Evolutionary conservation across 2,797 vertebrate genomes (phyloP), one percentile per base, ranked within the genome.

Genomic region (Pseudocheirus occidentalis): DNA sequence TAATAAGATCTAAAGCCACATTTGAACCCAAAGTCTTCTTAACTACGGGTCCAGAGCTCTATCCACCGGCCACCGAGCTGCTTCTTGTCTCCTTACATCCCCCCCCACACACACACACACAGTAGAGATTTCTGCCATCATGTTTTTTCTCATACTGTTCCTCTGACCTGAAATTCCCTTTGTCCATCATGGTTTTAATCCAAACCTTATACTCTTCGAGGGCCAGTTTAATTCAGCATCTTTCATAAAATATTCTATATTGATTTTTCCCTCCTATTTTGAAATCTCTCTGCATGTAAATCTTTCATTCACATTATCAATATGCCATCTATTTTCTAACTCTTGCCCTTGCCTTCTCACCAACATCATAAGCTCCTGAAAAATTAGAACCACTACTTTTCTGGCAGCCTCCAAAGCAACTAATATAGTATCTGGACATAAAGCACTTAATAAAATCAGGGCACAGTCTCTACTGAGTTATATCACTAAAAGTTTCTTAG

Each of bases 121-220:
- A 13, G 21, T 89, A 21, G 54, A 92, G 94, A 89, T 90, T 95
- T 31, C 29, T 91, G 52, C 52, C 66, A 55, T 55, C 46, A 91
- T 57, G 14, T 6, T n/a, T 55, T 46, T 94, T 93, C 81, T 46
- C 21, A 96, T 95, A 55, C 87, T 66, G 92, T 58, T 93, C 94
- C 93, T 90, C 16, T 62, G 56, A 95, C 4, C 10, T 46, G 40
- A 95, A 94, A 95, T 58, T 66, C 27, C 55, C 28, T 94, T 91
- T 46, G 73, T 3, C 52, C 29, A 62, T 21, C 3, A 16, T 31
- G 5, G 1, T 21, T 87, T 55, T 93, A 40, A 90, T 55, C 1
- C 34, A 92, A 46, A 81, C 2, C 73, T 21, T 46, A 46, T 27
- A 46, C 18, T n/a, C 73, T 81, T 81, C 40, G 7, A 81, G 11